A percentile compares a stretch with the other conserved stretches of the same genome.
phyloP scores from a whole-genome alignment of 2,888 invertebrate genomes.

The Lasioglossum figueresi region DNA sequence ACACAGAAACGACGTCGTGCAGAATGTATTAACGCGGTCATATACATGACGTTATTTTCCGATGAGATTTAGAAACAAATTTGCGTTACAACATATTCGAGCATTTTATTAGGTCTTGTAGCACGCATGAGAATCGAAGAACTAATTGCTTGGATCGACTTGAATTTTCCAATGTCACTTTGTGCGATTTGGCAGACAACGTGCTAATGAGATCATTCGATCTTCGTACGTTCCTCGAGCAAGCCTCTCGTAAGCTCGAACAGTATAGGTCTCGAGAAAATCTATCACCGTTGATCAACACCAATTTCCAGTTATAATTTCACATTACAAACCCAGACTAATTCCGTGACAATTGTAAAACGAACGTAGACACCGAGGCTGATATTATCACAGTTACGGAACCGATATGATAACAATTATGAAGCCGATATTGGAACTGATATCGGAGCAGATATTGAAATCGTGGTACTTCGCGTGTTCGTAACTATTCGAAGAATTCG shows the following conservation, averaged over 20 bases:
- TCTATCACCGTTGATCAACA: neutral
- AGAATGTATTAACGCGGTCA: neutral
- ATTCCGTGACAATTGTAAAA: neutral
- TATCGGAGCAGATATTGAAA: neutral
- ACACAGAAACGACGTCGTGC: neutral
- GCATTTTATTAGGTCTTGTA: neutral
- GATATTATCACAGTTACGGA: neutral
- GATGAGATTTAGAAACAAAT: neutral
- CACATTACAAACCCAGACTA: too few species aligned
- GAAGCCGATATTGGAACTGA: neutral
- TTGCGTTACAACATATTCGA: neutral
- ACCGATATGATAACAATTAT: neutral
- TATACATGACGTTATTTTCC: neutral
- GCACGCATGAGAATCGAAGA: neutral
- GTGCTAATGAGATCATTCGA: too few species aligned
- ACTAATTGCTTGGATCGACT: neutral
- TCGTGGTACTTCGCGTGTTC: neutral
- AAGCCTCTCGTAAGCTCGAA: too few species aligned
- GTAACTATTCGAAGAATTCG: neutral
- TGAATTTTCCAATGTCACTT: neutral
- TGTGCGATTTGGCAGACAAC: neutral
- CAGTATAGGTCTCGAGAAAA: neutral
- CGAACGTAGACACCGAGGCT: neutral
- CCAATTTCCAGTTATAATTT: neutral
- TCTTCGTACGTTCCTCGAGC: too few species aligned